A percentile compares a stretch with the other conserved stretches of the same genome.
These are phyloP conservation scores for Vulpes vulpes DNA, from an alignment of 2,113 vertebrate species.

Conservation along the genomic window DNA sequence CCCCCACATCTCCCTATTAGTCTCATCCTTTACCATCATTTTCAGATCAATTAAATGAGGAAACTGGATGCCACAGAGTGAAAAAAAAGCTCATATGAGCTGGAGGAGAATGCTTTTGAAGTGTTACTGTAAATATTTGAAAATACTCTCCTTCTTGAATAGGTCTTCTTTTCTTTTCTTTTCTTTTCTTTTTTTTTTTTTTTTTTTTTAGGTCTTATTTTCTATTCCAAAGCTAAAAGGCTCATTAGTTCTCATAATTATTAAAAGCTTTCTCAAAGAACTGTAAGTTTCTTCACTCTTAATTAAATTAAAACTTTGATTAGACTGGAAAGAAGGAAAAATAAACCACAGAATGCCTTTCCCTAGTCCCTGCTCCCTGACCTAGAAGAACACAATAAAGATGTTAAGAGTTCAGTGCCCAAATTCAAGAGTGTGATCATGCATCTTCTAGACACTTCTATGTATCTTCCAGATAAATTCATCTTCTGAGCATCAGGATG, in stretches of 20 bases:
- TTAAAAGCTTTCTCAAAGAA: not conserved
- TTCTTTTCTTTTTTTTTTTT: too few relatives aligned
- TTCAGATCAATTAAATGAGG: not conserved
- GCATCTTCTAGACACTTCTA: fast-evolving
- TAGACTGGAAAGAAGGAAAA: not conserved
- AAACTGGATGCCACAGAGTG: not conserved
- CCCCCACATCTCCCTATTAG: not conserved
- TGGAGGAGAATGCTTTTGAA: not conserved
- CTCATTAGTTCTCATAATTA: not conserved
- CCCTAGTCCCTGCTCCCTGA: not conserved
- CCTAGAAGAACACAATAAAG: not conserved
- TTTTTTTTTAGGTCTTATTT: not conserved
- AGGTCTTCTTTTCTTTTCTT: not conserved
- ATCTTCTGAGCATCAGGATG: fast-evolving
- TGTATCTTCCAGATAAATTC: not conserved
- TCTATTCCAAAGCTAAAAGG: not conserved
- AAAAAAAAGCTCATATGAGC: not conserved
- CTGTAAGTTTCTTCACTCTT: not conserved
- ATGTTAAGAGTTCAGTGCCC: not conserved
- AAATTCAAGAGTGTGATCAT: not conserved
- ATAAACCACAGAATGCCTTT: not conserved
- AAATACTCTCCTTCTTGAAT: not conserved
- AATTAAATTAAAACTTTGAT: conserved; percentile 34
- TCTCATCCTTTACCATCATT: not conserved
- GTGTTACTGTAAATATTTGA: not conserved